phyloP scores from a whole-genome alignment of 1,140 invertebrate genomes.

The Apis dorsata region DNA sequence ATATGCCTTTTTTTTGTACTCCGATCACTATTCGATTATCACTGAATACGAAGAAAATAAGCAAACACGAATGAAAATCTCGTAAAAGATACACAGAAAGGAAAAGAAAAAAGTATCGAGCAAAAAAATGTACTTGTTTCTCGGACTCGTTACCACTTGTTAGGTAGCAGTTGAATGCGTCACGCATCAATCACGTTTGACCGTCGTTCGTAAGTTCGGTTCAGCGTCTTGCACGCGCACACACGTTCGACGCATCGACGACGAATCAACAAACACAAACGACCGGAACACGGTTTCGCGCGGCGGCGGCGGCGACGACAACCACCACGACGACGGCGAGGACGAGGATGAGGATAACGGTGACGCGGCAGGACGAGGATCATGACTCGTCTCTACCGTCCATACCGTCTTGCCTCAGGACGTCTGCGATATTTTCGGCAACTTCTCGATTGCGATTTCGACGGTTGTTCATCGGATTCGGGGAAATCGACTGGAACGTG shows the following conservation, averaged over 20 bases:
- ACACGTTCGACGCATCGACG: slow-evolving; percentile 19
- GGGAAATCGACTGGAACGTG: not conserved
- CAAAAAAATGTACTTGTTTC: slow-evolving; percentile 34
- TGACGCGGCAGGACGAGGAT: slow-evolving; percentile 39
- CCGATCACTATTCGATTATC: not conserved
- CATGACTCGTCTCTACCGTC: slow-evolving; percentile 48
- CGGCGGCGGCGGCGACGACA: slow-evolving; percentile 42
- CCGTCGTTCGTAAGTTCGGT: slow-evolving; percentile 17
- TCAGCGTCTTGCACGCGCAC: slow-evolving; percentile 36
- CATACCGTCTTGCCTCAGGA: slow-evolving; percentile 39
- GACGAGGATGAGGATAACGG: slow-evolving; percentile 41
- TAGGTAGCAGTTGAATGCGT: slow-evolving; percentile 36
- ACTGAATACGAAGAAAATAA: not conserved
- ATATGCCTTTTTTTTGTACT: not conserved
- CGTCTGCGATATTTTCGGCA: slow-evolving; percentile 17
- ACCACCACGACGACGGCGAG: slow-evolving; percentile 29
- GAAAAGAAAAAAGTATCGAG: not conserved
- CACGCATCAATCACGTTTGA: slow-evolving; percentile 43
- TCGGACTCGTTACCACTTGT: slow-evolving; percentile 43
- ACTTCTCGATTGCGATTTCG: not conserved
- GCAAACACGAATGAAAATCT: not conserved
- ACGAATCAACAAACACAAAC: slow-evolving; percentile 28
- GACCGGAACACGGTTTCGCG: slow-evolving; percentile 36
- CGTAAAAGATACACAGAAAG: not conserved
- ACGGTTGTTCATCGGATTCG: slow-evolving; percentile 3